Base-by-base conservation (phyloP, 2,113 vertebrate genomes). In the Forbesichthys papilliferus region DNA sequence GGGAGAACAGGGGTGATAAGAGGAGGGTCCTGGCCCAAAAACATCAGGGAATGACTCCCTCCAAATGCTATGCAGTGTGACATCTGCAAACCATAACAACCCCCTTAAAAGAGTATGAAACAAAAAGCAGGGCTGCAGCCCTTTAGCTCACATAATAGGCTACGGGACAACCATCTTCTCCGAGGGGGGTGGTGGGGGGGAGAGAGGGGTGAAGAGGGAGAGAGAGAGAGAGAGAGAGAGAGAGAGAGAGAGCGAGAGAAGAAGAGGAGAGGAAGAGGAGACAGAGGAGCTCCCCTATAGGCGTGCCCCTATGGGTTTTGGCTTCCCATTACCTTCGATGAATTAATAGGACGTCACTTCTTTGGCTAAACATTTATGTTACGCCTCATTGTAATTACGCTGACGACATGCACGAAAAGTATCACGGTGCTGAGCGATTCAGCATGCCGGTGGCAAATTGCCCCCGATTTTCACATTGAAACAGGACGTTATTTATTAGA, bases 81-180 rank as follows among this genome's bases (percentile, higher is more conserved):
- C 88, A 92, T 91, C 89, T 92, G 90, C 86, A 91, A 91, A 86
- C 86, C 77, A 90, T 91, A 91, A 91, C 80, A 76, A 72, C 75
- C 71, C 65, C 78, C 80, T 82, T 75, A 80, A 82, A 68, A 87
- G 80, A 79, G 79, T 74, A 72, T 78, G 71, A 83, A 85, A 90
- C 75, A 84, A 86, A 84, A 79, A 88, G 62, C 69, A 84, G 75
- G 87, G 75, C 83, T 74, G 66, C 53, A 56, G 72, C 77, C 71
- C 83, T 58, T 73, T 76, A 64, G 68, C 73, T 79, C 82, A 33
- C 69, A 71, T 83, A 86, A 90, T 80, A 88, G 84, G 69, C 77
- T 79, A 78, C 9, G 64, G 84, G 79, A 75, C 72, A 81, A 75
- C 79, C 85, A 82, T 84, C 88, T 81, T 86, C 73, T 62, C 13